Percentiles rank a stretch among this genome's conserved stretches.
phyloP scores from a whole-genome alignment of 2,113 vertebrate genomes.

The Furnarius figulus region DNA sequence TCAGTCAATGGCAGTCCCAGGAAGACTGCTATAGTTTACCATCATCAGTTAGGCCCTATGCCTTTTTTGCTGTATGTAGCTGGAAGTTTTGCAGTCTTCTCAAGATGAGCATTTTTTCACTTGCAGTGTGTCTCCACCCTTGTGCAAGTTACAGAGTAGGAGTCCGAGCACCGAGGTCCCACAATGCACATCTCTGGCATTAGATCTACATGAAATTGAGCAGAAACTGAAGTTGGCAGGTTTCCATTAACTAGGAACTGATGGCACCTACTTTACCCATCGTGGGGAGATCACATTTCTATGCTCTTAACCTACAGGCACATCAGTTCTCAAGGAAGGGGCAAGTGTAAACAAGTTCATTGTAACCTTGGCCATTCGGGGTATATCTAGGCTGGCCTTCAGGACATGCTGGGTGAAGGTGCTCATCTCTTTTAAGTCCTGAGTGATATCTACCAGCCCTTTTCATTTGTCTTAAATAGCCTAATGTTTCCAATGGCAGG shows the following conservation, averaged over 20 bases:
- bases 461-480: background rate
- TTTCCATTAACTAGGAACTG: background rate
- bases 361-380: background rate
- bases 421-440: background rate
- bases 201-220: background rate
- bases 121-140: background rate
- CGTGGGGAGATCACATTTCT: rapidly evolving
- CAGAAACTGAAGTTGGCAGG: background rate
- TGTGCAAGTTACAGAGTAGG: background rate
- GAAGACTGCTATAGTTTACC: background rate
- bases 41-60: background rate
- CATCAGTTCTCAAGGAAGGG: background rate
- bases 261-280: background rate
- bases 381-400: background rate
- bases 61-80: background rate
- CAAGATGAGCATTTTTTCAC: background rate
- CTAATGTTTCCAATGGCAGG: background rate
- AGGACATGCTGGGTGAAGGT: background rate
- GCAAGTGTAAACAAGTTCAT: background rate
- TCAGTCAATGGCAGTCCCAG: background rate
- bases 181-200: background rate
- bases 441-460: background rate
- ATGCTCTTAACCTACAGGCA: background rate
- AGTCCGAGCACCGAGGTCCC: rapidly evolving
- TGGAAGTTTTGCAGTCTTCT: background rate